Evolutionary conservation across 2,888 invertebrate genomes (phyloP), one percentile per base, ranked within the genome.

Genomic region (Seira ritae): DNA sequence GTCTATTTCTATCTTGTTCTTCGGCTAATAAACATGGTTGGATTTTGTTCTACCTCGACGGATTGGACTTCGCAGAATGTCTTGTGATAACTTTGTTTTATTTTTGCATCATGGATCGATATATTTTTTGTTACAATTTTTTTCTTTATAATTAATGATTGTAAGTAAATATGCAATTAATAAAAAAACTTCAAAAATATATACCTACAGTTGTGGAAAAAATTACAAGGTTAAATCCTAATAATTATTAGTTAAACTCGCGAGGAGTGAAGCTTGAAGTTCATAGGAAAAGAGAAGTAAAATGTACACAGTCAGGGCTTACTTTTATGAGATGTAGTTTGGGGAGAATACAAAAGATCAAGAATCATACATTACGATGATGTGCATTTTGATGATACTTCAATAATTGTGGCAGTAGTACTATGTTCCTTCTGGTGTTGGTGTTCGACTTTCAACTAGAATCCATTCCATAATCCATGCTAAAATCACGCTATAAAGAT

Each of bases 181-280:
- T 55, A 55, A 55, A 55, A 42, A 55, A 55, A 55, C 55, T 55
- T 2, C 17, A 55, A 55, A 55, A 55, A 8, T 55, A 15, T n/a
- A 55, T 55, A 55, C 55, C 12, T 55, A 15, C 17, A 42, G 42
- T 8, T 6, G 42, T 55, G 55, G 12, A 55, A 55, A 55, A 55
- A 55, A 55, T 17, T 1, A 12, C 55, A 55, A 55, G 55, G 55
- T 55, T 55, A 55, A 55, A 55, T 55, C 55, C n/a, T 55, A 3
- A n/a, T 55, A 55, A 55, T 55, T 55, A 55, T 55, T n/a, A 55
- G 15, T 55, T 55, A 55, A 55, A 55, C 55, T 55, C 55, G 55
- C 3, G 55, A 17, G 55, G 55, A 55, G 12, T 55, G n/a, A 55
- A 55, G 55, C 55, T 55, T 55, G 55, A 55, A 55, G 55, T 55